Evolutionary conservation across 1,140 invertebrate species (phyloP).

Genomic region (Trachymyrmex cornetzi): DNA sequence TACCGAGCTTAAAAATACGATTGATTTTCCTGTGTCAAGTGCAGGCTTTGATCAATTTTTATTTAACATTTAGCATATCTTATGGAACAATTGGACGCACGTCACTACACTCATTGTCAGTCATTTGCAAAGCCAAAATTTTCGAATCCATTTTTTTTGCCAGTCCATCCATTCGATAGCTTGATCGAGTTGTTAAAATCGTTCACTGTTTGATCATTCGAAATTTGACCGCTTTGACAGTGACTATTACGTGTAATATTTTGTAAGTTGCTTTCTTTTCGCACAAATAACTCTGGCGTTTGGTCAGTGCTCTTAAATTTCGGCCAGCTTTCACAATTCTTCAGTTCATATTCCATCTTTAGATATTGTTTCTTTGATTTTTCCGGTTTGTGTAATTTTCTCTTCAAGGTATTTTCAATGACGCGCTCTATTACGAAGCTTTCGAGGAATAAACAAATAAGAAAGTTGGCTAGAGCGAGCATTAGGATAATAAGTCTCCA

Average conservation of each 20-base stretch:
- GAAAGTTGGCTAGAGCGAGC: constrained; percentile 88
- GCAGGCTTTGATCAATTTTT: background rate
- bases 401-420: constrained; percentile 87
- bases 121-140: constrained; percentile 74
- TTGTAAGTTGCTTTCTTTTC: constrained; percentile 67
- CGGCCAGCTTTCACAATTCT: constrained; percentile 80
- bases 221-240: background rate
- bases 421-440: constrained; percentile 88
- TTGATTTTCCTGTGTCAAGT: background rate
- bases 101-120: constrained; percentile 15
- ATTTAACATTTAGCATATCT: background rate
- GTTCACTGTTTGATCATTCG: constrained; percentile 28
- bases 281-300: constrained; percentile 67
- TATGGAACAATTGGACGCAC: too few species aligned
- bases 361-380: constrained; percentile 88
- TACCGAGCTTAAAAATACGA: background rate
- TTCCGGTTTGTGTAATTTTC: constrained; percentile 87
- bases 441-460: constrained; percentile 89
- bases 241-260: constrained; percentile 59
- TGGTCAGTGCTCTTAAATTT: constrained; percentile 67
- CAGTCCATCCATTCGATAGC: constrained; percentile 18
- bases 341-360: constrained; percentile 83
- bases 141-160: constrained; percentile 65
- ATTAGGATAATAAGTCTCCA: constrained; percentile 89
- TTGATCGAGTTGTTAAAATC: constrained; percentile 5